These are phyloP conservation scores for Gallinago solitaria DNA, from an alignment of 2,797 vertebrate genomes.

Conservation along the genomic window DNA sequence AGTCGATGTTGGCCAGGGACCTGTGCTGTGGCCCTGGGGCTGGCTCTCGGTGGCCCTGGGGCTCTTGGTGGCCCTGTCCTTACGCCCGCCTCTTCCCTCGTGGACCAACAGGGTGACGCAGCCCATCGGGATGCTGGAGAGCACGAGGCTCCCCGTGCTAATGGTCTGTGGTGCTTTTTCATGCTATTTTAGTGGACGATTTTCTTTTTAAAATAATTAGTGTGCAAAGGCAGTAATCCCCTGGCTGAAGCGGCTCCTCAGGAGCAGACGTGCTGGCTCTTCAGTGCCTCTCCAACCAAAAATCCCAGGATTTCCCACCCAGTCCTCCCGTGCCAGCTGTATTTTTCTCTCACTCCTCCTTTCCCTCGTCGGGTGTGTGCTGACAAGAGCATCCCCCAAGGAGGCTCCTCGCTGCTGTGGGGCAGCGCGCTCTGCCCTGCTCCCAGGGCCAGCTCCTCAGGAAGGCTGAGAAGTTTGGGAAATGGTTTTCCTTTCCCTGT, in stretches of 20 bases:
- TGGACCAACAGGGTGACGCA: background rate
- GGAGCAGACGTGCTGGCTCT: background rate
- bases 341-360: background rate
- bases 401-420: background rate
- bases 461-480: background rate
- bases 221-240: background rate
- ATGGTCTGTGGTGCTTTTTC: background rate
- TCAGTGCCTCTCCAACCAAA: background rate
- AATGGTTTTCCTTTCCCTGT: background rate
- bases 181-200: rapidly evolving
- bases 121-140: rapidly evolving
- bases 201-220: background rate
- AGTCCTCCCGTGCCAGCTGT: background rate
- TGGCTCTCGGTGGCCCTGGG: background rate
- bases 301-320: background rate
- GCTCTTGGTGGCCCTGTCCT: background rate
- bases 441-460: background rate
- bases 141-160: background rate
- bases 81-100: no score
- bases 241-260: background rate
- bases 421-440: background rate
- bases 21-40: background rate
- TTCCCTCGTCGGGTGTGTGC: background rate
- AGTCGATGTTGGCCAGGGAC: background rate
- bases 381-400: background rate